phyloP scores from a whole-genome alignment of 2,888 invertebrate species.

The Pterobdella sp. region DNA sequence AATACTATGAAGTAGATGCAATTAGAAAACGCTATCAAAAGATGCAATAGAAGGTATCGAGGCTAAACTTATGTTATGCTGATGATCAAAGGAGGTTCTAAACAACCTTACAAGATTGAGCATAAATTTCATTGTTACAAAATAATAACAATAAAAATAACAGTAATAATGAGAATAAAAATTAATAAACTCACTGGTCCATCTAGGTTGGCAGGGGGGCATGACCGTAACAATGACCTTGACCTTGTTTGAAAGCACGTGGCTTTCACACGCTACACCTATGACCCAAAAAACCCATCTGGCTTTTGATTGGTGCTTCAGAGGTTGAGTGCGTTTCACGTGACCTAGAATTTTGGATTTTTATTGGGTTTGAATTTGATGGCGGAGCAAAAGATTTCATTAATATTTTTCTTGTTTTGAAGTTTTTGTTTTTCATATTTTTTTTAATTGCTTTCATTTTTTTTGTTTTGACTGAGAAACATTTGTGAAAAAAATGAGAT shows the following conservation, averaged over 20 bases:
- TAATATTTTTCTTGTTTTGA: no score
- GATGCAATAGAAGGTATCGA: no score
- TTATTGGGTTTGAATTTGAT: neutral
- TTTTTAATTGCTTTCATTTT: no score
- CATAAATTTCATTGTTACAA: neutral
- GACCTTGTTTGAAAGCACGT: constrained; percentile 46
- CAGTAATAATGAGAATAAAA: neutral
- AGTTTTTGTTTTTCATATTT: no score
- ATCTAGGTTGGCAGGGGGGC: constrained; percentile 68
- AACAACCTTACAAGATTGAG: neutral
- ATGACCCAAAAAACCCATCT: constrained; percentile 11
- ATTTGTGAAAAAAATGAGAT: neutral
- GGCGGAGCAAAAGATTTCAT: no score
- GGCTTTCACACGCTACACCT: constrained; percentile 20
- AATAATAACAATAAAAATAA: neutral
- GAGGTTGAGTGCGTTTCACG: neutral
- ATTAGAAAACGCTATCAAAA: no score
- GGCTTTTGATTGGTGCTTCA: neutral
- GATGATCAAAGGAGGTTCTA: no score
- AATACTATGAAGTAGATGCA: no score
- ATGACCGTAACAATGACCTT: constrained; percentile 92
- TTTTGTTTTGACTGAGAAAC: no score
- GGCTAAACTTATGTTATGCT: no score
- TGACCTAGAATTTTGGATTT: neutral
- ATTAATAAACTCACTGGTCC: constrained; percentile 60